phyloP scores from a whole-genome alignment of 1,140 invertebrate genomes.

The Achroia grisella region DNA sequence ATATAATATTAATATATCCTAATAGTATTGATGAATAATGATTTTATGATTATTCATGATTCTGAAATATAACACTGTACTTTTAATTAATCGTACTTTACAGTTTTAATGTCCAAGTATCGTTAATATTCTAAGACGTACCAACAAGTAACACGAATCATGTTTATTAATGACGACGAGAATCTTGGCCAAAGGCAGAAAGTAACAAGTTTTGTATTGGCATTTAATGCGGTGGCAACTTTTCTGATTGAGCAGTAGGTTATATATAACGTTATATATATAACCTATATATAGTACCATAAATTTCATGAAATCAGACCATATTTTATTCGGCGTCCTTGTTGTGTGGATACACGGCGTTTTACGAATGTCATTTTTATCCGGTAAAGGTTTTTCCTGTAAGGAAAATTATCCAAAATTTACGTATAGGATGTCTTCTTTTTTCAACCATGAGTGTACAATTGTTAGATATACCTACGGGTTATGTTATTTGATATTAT shows the following conservation, averaged over 20 bases:
- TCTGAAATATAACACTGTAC: neutral
- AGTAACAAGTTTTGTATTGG: neutral
- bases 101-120: constrained; percentile 4
- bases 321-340: no score
- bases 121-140: constrained; percentile 6
- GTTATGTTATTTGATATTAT: no score
- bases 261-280: neutral
- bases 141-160: constrained; percentile 5
- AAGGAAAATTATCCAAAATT: no score
- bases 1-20: no score
- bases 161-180: constrained; percentile 12
- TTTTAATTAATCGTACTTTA: constrained; percentile 2
- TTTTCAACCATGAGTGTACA: no score
- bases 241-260: neutral
- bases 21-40: no score
- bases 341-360: no score
- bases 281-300: neutral
- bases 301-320: neutral
- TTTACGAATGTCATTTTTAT: no score
- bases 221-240: neutral
- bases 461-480: no score
- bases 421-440: no score
- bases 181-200: constrained; percentile 2
- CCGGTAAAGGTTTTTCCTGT: no score
- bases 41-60: constrained; percentile 2